phyloP scores from a whole-genome alignment of 1,140 invertebrate genomes.

The Polyergus mexicanus region DNA sequence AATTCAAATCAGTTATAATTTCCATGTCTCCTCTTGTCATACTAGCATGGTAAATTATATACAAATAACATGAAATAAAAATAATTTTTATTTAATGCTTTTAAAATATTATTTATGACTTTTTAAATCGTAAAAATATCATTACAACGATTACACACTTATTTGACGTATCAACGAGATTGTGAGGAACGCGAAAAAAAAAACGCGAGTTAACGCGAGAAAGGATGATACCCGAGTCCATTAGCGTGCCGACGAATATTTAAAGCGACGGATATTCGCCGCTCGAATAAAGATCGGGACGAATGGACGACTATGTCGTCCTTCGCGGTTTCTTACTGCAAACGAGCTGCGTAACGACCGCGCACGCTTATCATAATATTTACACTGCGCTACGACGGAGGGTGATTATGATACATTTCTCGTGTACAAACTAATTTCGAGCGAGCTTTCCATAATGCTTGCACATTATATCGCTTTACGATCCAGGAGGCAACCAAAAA shows the following conservation, averaged over 20 bases:
- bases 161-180: not conserved
- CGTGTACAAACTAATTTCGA: slow-evolving; percentile 75
- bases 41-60: not conserved
- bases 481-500: not conserved
- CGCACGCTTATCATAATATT: slow-evolving; percentile 74
- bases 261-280: slow-evolving; percentile 72
- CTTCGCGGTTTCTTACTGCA: slow-evolving; percentile 29
- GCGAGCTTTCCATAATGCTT: slow-evolving; percentile 54
- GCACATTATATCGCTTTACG: slow-evolving; percentile 7
- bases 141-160: not conserved
- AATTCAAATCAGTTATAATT: not conserved
- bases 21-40: too few species aligned
- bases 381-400: slow-evolving; percentile 48
- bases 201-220: slow-evolving; percentile 65
- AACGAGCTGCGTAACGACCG: slow-evolving; percentile 54
- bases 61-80: not conserved
- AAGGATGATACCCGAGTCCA: slow-evolving; percentile 62
- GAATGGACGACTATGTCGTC: slow-evolving; percentile 71
- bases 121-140: not conserved
- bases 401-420: slow-evolving; percentile 72
- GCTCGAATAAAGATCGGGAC: slow-evolving; percentile 66
- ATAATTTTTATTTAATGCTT: not conserved
- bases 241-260: slow-evolving; percentile 74
- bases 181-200: slow-evolving; percentile 31
- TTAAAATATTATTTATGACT: not conserved